Evolutionary conservation across 2,888 invertebrate genomes (phyloP).

Genomic region (Colostygia pectinataria): DNA sequence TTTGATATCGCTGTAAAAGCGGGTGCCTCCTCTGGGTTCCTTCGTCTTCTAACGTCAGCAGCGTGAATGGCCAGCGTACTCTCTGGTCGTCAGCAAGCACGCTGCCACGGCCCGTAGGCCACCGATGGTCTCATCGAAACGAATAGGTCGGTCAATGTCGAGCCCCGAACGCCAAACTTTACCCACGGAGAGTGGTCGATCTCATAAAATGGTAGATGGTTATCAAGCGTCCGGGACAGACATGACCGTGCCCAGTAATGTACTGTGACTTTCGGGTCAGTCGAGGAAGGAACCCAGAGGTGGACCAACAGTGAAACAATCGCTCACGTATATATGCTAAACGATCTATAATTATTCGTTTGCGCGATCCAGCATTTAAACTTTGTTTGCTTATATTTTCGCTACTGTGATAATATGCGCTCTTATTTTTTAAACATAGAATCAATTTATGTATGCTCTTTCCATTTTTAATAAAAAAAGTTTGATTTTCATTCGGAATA

Average conservation of each 20-base stretch:
- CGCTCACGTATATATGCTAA: not conserved
- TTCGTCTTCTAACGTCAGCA: slow-evolving; percentile 27
- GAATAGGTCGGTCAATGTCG: slow-evolving; percentile 21
- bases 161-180: slow-evolving; percentile 31
- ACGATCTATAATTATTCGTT: no score
- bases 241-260: slow-evolving; percentile 20
- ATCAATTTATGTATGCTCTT: not conserved
- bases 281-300: slow-evolving; percentile 28
- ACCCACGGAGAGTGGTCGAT: slow-evolving; percentile 21
- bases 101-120: slow-evolving; percentile 31
- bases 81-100: slow-evolving; percentile 24
- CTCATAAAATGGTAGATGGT: slow-evolving; percentile 2
- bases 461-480: not conserved
- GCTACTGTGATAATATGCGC: not conserved
- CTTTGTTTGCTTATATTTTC: slow-evolving; percentile 22
- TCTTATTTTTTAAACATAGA: not conserved
- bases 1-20: slow-evolving; percentile 25
- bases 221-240: slow-evolving; percentile 25
- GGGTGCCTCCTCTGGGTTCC: slow-evolving; percentile 32
- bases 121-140: slow-evolving; percentile 21
- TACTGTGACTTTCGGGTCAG: slow-evolving; percentile 26
- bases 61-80: slow-evolving; percentile 26
- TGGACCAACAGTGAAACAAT: slow-evolving; percentile 14
- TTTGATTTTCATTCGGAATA: slow-evolving; percentile 8
- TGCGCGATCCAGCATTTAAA: slow-evolving; percentile 13